Evolutionary conservation across 2,797 vertebrate genomes (phyloP), one percentile per base, ranked within the genome.

Genomic region (Anableps anableps): DNA sequence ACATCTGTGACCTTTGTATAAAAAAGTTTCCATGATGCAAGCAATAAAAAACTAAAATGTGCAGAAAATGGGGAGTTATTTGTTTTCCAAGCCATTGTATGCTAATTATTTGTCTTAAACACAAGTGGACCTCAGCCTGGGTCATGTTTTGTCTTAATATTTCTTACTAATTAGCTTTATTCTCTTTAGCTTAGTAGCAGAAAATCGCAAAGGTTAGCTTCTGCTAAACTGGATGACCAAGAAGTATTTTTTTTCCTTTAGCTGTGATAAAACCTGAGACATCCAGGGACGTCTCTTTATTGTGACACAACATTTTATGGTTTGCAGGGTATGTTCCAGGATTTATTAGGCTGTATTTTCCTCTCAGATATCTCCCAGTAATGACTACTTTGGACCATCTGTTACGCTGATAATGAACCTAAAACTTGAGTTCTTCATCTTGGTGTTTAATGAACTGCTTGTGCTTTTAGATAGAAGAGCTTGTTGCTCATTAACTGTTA

Each of bases 271-370:
- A 43, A 70, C 23, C 38, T 45, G 11, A 45, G 45, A 17, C 38
- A 71, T n/a, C 26, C 38, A 71, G 68, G 68, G 41, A 71, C 6
- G 14, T 6, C 41, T 71, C 41, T 45, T 29, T 41, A 45, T 9
- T 4, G 2, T 71, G 41, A 71, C 68, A n/a, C 29, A 71, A 45
- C 23, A 16, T 45, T n/a, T 71, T 29, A 71, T 45, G 41, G 41
- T 45, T n/a, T 19, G 4, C 26, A 3, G 41, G 41, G 68, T 71
- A 29, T 45, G 17, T 17, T 6, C 13, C 38, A 71, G 23, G 26
- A 71, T 45, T 71, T 71, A 71, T 71, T 71, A 71, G 68, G 41
- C 26, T 71, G 68, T 45, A 29, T 45, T 71, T 71, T 45, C 68
- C 26, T 29, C 41, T 71, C 41, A 45, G 26, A 71, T 71, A 45